Base-by-base conservation (phyloP, 2,113 vertebrate genomes). In the Poeciliopsis retropinna region DNA sequence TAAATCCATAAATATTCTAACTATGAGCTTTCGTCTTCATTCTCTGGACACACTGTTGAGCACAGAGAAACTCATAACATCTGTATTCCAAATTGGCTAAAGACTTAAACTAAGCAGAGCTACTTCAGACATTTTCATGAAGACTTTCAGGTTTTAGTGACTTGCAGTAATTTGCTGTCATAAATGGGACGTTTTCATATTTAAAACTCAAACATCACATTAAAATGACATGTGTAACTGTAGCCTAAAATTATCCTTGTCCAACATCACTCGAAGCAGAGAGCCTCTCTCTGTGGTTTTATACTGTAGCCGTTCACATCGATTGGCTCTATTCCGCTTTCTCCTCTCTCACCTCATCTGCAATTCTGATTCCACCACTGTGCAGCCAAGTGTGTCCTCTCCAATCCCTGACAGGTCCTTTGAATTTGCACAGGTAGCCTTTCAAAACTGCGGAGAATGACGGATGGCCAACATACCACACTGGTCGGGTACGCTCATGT, bases 371-470 rank as follows among this genome's bases (percentile, higher is more conserved):
- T 87, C 80, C 84, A 82, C 68, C 83, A 75, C 68, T 87, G 90
- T 80, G 83, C 86, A 92, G 85, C 85, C 88, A 77, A 91, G 85
- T 92, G 86, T 90, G 83, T 90, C 93, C 70, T 67, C 81, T 88
- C 80, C 92, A 88, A 81, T 73, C 88, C 73, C 90, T 94, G 93
- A 95, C 93, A 95, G 91, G 84, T 80, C 82, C 89, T 64, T 83
- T 83, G 85, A 88, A 89, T 67, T 73, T 75, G 83, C 84, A 72
- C 86, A 92, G 89, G 92, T 91, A 93, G 74, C 72, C 80, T 83
- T 82, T 85, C 83, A 69, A 28, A 79, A 75, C 79, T 47, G 81
- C 80, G 80, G 71, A 85, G 79, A 88, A 87, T 92, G 92, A 94
- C 76, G 79, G 90, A 91, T 82, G 78, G 85, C 85, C 89, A 83